phyloP scores from a whole-genome alignment of 2,797 vertebrate species.

The Lepus oiostolus region DNA sequence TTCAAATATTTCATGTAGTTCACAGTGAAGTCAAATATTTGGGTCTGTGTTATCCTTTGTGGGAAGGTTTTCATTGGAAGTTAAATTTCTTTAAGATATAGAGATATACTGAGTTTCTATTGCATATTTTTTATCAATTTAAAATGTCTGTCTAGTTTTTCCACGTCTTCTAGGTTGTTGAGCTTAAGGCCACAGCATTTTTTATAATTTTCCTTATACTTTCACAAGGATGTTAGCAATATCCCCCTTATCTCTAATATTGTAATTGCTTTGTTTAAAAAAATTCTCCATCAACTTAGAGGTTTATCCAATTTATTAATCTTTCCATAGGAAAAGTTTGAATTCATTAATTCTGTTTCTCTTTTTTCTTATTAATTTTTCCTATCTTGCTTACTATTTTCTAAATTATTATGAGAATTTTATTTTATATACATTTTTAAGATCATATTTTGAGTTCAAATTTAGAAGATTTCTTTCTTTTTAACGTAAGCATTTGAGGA shows the following conservation, averaged over 20 bases:
- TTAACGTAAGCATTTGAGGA: neutral
- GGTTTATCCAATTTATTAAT: neutral
- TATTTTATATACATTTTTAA: neutral
- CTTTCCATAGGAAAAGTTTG: neutral
- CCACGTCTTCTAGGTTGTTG: neutral
- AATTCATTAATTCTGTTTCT: neutral
- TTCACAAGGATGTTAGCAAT: neutral
- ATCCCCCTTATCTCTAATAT: neutral
- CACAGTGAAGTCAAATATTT: neutral
- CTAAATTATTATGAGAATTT: neutral
- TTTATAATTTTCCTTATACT: neutral
- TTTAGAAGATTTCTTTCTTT: neutral
- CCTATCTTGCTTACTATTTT: neutral
- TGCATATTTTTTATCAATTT: slow-evolving; percentile 48
- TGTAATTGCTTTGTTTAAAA: neutral
- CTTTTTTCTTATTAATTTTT: neutral
- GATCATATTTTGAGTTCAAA: neutral
- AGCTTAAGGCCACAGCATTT: neutral
- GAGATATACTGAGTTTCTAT: neutral
- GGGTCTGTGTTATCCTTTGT: neutral
- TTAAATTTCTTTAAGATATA: neutral
- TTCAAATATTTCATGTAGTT: neutral
- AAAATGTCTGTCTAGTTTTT: neutral
- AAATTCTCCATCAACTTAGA: neutral
- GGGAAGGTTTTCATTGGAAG: neutral